Conservation (phyloP, 1,140 invertebrate species). For the Cyclina sinensis region DNA sequence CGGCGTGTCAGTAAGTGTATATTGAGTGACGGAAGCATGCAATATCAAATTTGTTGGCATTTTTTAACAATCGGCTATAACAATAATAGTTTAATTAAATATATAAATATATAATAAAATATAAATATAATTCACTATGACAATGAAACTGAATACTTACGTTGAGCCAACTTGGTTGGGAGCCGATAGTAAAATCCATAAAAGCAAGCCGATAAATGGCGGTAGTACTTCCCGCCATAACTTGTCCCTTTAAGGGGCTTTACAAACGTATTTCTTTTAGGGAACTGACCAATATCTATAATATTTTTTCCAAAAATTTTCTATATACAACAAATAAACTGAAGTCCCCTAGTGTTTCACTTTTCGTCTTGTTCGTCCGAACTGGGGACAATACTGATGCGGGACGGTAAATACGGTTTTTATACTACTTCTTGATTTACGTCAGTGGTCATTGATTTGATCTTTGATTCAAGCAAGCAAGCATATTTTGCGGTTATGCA, state of each 20-base stretch:
- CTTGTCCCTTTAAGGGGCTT: conserved; percentile 47
- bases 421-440: conserved; percentile 2
- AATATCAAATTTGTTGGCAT: no score
- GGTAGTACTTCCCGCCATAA: conserved; percentile 30
- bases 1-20: no score
- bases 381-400: conserved; percentile 24
- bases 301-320: background rate
- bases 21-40: no score
- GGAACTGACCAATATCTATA: background rate
- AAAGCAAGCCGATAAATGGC: conserved; percentile 5
- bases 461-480: background rate
- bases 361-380: background rate
- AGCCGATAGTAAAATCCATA: conserved; percentile 27
- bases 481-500: background rate
- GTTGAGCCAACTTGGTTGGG: background rate
- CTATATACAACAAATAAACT: conserved; percentile 26
- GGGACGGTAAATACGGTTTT: background rate
- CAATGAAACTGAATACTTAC: conserved; percentile 27
- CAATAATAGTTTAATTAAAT: no score
- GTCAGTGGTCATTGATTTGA: background rate
- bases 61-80: no score
- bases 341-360: background rate
- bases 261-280: background rate
- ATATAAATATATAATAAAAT: no score
- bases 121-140: no score